Evolutionary conservation across 2,797 vertebrate species (phyloP).

Genomic region (Acrossocheilus fasciatus): DNA sequence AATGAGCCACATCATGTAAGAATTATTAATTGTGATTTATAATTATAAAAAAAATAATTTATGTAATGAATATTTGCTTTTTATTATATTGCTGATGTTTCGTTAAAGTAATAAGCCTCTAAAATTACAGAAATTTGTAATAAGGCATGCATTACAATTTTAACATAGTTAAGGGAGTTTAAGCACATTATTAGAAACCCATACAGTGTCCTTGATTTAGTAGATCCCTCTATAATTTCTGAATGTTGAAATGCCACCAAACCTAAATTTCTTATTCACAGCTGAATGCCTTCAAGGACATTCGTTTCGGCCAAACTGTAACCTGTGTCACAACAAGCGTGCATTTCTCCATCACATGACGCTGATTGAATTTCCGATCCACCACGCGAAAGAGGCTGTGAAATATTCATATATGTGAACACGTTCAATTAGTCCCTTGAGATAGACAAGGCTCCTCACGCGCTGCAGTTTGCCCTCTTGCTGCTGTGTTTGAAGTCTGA

Average conservation of each 20-base stretch:
- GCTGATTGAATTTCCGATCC: conserved; percentile 50
- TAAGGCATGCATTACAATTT: neutral
- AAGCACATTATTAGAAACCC: neutral
- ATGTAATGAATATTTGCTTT: neutral
- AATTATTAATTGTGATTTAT: neutral
- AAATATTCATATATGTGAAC: conserved; percentile 57
- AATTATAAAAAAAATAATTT: neutral
- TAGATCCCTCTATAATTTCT: neutral
- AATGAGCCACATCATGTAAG: neutral
- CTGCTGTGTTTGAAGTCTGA: conserved; percentile 48
- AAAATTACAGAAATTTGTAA: neutral
- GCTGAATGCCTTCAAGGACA: conserved; percentile 13
- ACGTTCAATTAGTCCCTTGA: conserved; percentile 55
- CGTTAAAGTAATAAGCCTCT: neutral
- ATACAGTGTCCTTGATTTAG: neutral
- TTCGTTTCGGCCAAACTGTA: neutral
- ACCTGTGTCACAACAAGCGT: conserved; percentile 32
- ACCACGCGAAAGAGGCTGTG: conserved; percentile 24
- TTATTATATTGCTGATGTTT: neutral
- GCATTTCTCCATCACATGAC: conserved; percentile 37
- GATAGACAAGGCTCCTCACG: conserved; percentile 9
- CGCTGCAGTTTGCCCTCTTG: conserved; percentile 41
- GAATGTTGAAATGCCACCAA: neutral
- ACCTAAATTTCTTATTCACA: neutral
- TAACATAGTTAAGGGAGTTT: neutral